Evolutionary conservation across 2,797 vertebrate genomes (phyloP).

Genomic region (Avahi laniger): DNA sequence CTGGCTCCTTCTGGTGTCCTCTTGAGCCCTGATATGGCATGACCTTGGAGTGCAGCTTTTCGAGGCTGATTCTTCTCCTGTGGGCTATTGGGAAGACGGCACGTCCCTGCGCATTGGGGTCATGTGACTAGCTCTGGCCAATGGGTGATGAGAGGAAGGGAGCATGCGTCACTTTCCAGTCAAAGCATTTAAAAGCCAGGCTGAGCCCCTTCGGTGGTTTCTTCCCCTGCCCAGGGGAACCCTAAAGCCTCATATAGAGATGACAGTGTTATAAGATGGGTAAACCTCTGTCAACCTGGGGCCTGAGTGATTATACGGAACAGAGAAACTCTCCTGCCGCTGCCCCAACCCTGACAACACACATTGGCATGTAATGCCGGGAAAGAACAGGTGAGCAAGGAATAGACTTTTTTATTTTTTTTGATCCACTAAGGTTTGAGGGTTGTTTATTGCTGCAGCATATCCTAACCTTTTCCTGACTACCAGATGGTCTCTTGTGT

Average conservation of each 20-base stretch:
- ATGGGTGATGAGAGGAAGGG: background rate
- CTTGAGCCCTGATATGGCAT: background rate
- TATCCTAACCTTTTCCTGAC: background rate
- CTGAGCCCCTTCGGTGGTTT: background rate
- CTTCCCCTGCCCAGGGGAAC: background rate
- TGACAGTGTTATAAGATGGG: background rate
- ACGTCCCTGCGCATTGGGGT: fast-evolving
- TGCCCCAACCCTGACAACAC: background rate
- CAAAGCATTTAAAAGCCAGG: background rate
- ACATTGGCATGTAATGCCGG: too few species aligned
- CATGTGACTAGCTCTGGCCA: background rate
- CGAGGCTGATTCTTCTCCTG: background rate
- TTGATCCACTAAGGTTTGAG: background rate
- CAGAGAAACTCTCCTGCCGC: background rate
- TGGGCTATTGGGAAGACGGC: background rate
- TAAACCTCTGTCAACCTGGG: background rate
- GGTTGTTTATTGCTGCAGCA: background rate
- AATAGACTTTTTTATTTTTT: background rate
- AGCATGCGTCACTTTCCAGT: too few species aligned
- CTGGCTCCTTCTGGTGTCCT: background rate
- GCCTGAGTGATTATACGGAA: background rate
- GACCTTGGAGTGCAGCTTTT: background rate
- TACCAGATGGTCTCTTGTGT: background rate
- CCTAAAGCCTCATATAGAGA: background rate
- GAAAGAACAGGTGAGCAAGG: background rate